Percentiles rank a stretch among this genome's conserved stretches.
phyloP scores from a whole-genome alignment of 2,797 vertebrate genomes.

The Nyctalus aviator region DNA sequence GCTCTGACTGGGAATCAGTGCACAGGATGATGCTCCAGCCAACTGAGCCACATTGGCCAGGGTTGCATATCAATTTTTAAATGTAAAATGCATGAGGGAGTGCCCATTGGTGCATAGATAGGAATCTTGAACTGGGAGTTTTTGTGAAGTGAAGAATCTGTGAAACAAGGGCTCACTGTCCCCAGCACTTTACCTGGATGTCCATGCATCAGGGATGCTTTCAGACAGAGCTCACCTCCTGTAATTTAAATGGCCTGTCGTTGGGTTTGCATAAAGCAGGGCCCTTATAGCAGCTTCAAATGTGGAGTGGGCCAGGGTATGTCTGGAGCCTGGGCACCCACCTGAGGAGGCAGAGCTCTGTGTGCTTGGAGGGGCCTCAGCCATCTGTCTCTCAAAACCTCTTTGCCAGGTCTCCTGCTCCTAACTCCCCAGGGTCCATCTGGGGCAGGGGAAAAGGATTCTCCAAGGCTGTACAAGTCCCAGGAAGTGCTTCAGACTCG shows the following conservation, averaged over 20 bases:
- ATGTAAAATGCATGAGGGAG: neutral
- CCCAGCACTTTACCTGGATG: neutral
- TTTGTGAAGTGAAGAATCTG: neutral
- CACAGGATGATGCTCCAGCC: neutral
- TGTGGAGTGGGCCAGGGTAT: neutral
- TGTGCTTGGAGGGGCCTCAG: constrained; percentile 4
- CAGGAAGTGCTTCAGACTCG: neutral
- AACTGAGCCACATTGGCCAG: neutral
- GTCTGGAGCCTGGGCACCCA: constrained; percentile 64
- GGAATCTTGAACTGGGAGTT: neutral
- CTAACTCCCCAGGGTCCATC: constrained; percentile 68
- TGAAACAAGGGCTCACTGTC: neutral
- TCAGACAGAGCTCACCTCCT: constrained; percentile 20
- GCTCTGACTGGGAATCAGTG: neutral
- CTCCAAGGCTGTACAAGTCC: constrained; percentile 34
- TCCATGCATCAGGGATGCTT: neutral
- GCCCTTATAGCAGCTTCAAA: neutral
- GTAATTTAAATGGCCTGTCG: neutral
- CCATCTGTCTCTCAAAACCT: constrained; percentile 42
- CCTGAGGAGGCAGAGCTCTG: constrained; percentile 79
- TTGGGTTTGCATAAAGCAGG: neutral
- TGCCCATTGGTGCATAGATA: neutral
- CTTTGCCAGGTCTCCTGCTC: constrained; percentile 73
- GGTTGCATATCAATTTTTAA: neutral
- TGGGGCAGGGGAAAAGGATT: constrained; percentile 63